Evolutionary conservation across 2,888 invertebrate genomes (phyloP), one percentile per base, ranked within the genome.

Genomic region (Aleiodes leptofemur): DNA sequence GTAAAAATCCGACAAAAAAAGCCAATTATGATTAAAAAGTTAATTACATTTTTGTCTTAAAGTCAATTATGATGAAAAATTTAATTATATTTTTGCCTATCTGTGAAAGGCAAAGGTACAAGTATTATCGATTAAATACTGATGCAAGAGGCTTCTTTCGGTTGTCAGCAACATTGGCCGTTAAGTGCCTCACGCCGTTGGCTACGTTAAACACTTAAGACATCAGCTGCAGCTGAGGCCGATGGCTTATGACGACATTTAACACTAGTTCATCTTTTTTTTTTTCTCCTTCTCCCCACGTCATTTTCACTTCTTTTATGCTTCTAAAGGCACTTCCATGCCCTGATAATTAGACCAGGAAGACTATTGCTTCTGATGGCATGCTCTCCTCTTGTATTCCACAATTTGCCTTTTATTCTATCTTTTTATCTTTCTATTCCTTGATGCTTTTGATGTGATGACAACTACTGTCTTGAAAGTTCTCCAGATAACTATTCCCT

Each of bases 271-370:
- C 11, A 3, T 8, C 43, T 43, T 11, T 43, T 43, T 43, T 43
- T 43, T 8, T 1, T 38, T 38, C 38, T 38, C 38, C 5, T 38
- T 8, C 5, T 38, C 8, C 38, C 8, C 38, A 7, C 38, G 11
- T 48, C 8, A 59, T 64, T 29, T 55, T n/a, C 31, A 14, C 50
- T 14, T 59, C 69, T 50, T 48, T 69, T 29, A 53, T 72, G 5
- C 11, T 48, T 51, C 56, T 43, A 23, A 34, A 51, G 51, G 48
- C 14, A 16, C 51, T 29, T 55, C 72, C n/a, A 59, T 31, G 69
- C 69, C 69, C 76, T 76, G 78, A 78, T 80, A 80, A 80, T 79
- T 80, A 77, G 74, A 75, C 73, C 69, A 76, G 73, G 72, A 80
- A 70, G 78, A 77, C 78, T 73, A 80, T 79, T 76, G 77, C 61